Evolutionary conservation across 2,888 invertebrate genomes (phyloP).

Genomic region (Stenichneumon culpator): DNA sequence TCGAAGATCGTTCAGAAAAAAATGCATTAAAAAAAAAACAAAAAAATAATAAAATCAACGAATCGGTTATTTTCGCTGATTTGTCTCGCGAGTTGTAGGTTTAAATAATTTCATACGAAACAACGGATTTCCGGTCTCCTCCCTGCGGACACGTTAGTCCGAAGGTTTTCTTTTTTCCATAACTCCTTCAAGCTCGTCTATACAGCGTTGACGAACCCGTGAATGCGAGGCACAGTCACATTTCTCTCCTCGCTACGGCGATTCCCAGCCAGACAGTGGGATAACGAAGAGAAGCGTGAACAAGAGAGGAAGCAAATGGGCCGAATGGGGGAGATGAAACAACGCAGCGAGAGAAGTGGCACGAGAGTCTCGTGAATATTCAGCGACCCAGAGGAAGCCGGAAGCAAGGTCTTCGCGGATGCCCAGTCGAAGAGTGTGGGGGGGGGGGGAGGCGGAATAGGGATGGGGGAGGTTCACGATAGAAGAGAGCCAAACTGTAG

Average conservation of each 20-base stretch:
- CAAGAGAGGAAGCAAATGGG: slow-evolving; percentile 22
- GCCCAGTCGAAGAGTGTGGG: not conserved
- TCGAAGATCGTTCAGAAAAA: too few species aligned
- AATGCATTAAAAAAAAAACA: too few species aligned
- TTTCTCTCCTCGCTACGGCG: slow-evolving; percentile 34
- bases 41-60: too few species aligned
- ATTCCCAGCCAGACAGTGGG: slow-evolving; percentile 10
- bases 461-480: slow-evolving; percentile 39
- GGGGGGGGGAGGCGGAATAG: not conserved
- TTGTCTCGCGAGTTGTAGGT: too few species aligned
- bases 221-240: slow-evolving; percentile 69
- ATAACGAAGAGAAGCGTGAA: slow-evolving; percentile 40
- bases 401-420: slow-evolving; percentile 69
- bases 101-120: too few species aligned
- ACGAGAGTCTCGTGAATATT: slow-evolving; percentile 72
- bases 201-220: slow-evolving; percentile 69
- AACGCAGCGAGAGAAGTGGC: slow-evolving; percentile 50
- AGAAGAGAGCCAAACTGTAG: slow-evolving; percentile 36
- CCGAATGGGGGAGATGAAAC: slow-evolving; percentile 17
- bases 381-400: slow-evolving; percentile 71
- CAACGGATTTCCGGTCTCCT: too few species aligned
- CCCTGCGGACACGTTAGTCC: too few species aligned
- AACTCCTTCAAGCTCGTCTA: slow-evolving; percentile 44
- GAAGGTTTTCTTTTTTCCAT: slow-evolving; percentile 2
- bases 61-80: too few species aligned